A percentile compares a stretch with the other conserved stretches of the same genome.
These are phyloP conservation scores for Drosophila ananassae DNA, from an alignment of 1,140 invertebrate genomes.

Conservation along the genomic window DNA sequence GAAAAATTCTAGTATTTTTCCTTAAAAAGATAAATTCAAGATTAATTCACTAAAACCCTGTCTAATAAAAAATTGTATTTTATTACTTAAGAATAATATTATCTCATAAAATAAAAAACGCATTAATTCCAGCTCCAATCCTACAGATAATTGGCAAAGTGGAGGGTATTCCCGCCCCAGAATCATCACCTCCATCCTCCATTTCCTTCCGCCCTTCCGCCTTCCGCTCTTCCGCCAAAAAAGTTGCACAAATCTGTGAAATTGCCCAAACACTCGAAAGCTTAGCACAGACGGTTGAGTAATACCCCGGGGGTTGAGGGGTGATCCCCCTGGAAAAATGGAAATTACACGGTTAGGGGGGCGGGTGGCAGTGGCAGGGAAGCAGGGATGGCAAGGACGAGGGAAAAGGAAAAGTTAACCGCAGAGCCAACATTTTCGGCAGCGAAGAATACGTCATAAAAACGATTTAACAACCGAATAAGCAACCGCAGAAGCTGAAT, in stretches of 20 bases:
- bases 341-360: slow-evolving; percentile 1
- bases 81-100: neutral
- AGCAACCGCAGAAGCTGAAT: slow-evolving; percentile 66
- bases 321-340: slow-evolving; percentile 15
- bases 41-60: no score
- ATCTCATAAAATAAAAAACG: neutral
- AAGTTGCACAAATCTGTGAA: slow-evolving; percentile 63
- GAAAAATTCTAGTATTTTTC: no score
- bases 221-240: slow-evolving; percentile 22
- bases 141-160: slow-evolving; percentile 26
- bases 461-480: slow-evolving; percentile 78
- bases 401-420: slow-evolving; percentile 48
- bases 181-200: slow-evolving; percentile 5
- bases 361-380: neutral
- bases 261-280: slow-evolving; percentile 55
- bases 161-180: neutral
- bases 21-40: no score
- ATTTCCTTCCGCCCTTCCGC: neutral
- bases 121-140: slow-evolving; percentile 8
- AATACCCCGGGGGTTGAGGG: slow-evolving; percentile 21
- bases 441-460: slow-evolving; percentile 68
- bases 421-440: slow-evolving; percentile 50
- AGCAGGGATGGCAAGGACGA: neutral
- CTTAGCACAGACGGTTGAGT: slow-evolving; percentile 38
- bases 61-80: neutral